Percentiles rank a stretch among this genome's conserved stretches.
These are phyloP conservation scores for Hirtodrosophila duncani DNA, from an alignment of 2,888 invertebrate genomes.

Conservation along the genomic window DNA sequence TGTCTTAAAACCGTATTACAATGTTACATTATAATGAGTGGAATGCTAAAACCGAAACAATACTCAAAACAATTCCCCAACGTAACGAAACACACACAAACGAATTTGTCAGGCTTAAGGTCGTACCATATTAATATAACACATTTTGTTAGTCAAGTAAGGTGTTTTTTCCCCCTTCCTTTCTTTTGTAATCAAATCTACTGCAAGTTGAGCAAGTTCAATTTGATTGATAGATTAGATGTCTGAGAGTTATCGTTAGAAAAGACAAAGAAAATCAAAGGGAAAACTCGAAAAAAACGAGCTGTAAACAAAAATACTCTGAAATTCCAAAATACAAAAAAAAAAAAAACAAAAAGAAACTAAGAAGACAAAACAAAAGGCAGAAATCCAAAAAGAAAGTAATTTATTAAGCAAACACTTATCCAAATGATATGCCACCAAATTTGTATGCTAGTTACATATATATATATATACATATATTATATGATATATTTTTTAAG, in stretches of 20 bases:
- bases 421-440: slow-evolving; percentile 67
- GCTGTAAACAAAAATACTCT: slow-evolving; percentile 44
- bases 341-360: slow-evolving; percentile 13
- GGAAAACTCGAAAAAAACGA: no score
- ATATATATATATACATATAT: slow-evolving; percentile 32
- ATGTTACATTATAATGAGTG: no score
- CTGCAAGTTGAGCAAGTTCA: slow-evolving; percentile 29
- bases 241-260: slow-evolving; percentile 7
- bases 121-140: slow-evolving; percentile 31
- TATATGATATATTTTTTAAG: slow-evolving; percentile 26
- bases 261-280: slow-evolving; percentile 17
- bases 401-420: slow-evolving; percentile 37
- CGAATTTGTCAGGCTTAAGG: slow-evolving; percentile 58
- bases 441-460: slow-evolving; percentile 58
- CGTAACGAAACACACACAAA: slow-evolving; percentile 14
- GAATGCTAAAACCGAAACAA: slow-evolving; percentile 5
- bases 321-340: slow-evolving; percentile 30
- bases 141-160: slow-evolving; percentile 54
- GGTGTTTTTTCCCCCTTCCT: no score
- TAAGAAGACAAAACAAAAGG: not conserved
- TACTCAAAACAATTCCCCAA: slow-evolving; percentile 40
- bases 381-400: slow-evolving; percentile 2
- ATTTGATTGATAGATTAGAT: slow-evolving; percentile 35
- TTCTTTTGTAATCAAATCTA: slow-evolving; percentile 34
- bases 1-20: slow-evolving; percentile 65